Evolutionary conservation across 2,113 vertebrate genomes (phyloP), one percentile per base, ranked within the genome.

Genomic region (Cricetomys ansorgei): DNA sequence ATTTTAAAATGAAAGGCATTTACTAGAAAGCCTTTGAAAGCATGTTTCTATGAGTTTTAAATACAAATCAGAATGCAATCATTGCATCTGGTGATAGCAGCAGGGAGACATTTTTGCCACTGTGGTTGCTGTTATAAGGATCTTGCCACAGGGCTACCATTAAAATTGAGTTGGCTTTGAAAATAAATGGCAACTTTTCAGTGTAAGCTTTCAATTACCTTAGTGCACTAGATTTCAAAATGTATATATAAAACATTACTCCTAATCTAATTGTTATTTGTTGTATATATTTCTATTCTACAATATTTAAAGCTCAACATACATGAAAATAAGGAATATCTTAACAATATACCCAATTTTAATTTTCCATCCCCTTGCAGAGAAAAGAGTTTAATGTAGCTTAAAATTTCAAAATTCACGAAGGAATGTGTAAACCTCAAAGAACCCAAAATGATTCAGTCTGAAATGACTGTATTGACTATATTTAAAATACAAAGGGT

Each of bases 21-120:
- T 97, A 97, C 43, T 92, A 23, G 34, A 94, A 79, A 72, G 5
- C 37, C 5, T 95, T 81, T 96, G 2, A 95, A 97, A 97, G 29
- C 19, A 81, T 87, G 76, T 89, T 97, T 90, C 67, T 81, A 31
- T 69, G 91, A 12, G 10, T 57, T 97, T 97, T 97, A 94, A 97
- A 77, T 87, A 95, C n/a, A 9, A 89, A 94, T 97, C 96, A 45
- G 25, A 97, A 91, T 93, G 93, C 89, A 95, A 97, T 94, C 40
- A 55, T 72, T 90, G 43, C 67, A 92, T 81, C 23, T 86, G 3
- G 67, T 92, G 19, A 97, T 27, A 90, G 43, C 31, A 96, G 86
- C 67, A 87, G 1, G 10, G 45, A 80, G 83, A 95, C 75, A 53
- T 27, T 57, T 93, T 0, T 1, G 25, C 13, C 83, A 95, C 34